Conservation (phyloP, 2,113 vertebrate species). For the Forbesichthys papilliferus region DNA sequence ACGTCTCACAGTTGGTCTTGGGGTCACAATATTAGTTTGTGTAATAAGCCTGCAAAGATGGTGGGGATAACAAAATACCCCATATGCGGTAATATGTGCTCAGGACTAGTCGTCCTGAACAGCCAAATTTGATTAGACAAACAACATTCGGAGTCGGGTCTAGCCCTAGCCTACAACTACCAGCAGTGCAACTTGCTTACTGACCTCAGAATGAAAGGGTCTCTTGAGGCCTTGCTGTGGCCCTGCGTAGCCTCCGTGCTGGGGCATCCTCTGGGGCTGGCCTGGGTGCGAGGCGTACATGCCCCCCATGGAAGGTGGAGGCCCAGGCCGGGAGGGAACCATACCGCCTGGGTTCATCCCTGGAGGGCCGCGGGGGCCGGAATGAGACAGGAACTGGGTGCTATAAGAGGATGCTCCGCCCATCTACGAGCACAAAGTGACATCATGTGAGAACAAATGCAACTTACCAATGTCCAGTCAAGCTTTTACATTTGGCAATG, state of each 20-base stretch:
- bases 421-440: slow-evolving; percentile 75
- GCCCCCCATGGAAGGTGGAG: slow-evolving; percentile 60
- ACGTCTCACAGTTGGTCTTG: no score
- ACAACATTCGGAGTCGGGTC: no score
- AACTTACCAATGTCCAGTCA: neutral
- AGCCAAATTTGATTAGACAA: no score
- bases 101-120: no score
- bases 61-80: no score
- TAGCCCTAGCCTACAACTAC: no score
- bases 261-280: slow-evolving; percentile 84
- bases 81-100: no score
- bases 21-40: no score
- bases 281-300: slow-evolving; percentile 78
- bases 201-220: slow-evolving; percentile 84
- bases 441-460: slow-evolving; percentile 13
- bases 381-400: slow-evolving; percentile 89
- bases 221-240: slow-evolving; percentile 87
- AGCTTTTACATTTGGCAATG: slow-evolving; percentile 19
- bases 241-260: slow-evolving; percentile 80
- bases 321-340: slow-evolving; percentile 77
- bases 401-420: slow-evolving; percentile 85
- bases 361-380: slow-evolving; percentile 81
- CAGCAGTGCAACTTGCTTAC: slow-evolving; percentile 25
- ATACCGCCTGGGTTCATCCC: slow-evolving; percentile 80
- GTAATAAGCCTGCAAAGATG: no score